Base-by-base conservation (phyloP, 2,797 vertebrate genomes). In the Lepidocolaptes lacrymiger region DNA sequence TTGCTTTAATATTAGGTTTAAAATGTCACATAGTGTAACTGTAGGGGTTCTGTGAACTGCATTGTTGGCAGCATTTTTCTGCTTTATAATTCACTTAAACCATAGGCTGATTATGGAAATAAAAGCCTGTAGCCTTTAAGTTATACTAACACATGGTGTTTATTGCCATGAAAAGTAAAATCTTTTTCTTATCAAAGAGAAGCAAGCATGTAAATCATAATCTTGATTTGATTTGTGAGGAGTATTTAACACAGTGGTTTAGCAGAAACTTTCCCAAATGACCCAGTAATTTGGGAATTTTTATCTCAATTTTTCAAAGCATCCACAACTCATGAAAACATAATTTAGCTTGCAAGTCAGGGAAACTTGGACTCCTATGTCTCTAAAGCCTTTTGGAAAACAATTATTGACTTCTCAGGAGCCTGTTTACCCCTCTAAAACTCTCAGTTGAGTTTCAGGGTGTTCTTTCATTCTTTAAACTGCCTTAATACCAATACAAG, bases 1-100 rank as follows among this genome's bases (percentile, higher is more conserved):
- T 89, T 91, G n/a, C 23, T 92, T 80, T 88, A 81, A 59, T 78
- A 59, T 16, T 52, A 37, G 41, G 9, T 85, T 91, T 81, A 85
- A 96, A 92, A 76, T 84, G 59, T 22, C 10, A 3, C n/a, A 15
- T 34, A 78, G 46, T 9, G 17, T 87, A 89, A 63, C 72, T 64
- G 23, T 43, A 61, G 51, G 48, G 11, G 1, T 66, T 94, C 51
- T 78, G 39, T 72, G 58, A 89, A 81, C 48, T 69, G 54, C 80
- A 55, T 62, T 72, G 54, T 88, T 91, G 61, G 62, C n/a, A 63
- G 32, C 24, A 32, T 5, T 39, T 94, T 84, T 46, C 67, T 93
- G 14, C 43, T 85, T 73, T 76, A 26, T 59, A 92, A 68, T 58
- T 92, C 54, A 68, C 32, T 73, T 86, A 71, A 87, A 89, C 9